phyloP scores from a whole-genome alignment of 2,888 invertebrate genomes.

The Allygus modestus region DNA sequence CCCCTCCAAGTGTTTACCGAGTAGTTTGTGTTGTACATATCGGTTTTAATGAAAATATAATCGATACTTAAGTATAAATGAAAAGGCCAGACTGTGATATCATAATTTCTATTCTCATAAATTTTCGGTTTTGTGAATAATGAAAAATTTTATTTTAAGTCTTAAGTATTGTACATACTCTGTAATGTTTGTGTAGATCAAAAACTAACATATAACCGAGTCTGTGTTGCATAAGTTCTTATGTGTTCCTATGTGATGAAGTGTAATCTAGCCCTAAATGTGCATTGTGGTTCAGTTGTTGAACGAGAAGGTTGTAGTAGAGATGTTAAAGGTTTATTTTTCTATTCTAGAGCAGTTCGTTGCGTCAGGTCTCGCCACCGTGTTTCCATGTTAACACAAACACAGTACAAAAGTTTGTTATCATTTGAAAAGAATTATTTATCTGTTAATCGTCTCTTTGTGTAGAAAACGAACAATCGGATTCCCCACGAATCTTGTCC shows the following conservation, averaged over 20 bases:
- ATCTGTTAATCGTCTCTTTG: slow-evolving; percentile 42
- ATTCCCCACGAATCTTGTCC: slow-evolving; percentile 19
- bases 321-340: slow-evolving; percentile 59
- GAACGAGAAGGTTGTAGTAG: slow-evolving; percentile 55
- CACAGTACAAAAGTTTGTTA: slow-evolving; percentile 57
- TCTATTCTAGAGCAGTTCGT: slow-evolving; percentile 49
- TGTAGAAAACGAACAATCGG: slow-evolving; percentile 30
- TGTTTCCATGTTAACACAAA: slow-evolving; percentile 51
- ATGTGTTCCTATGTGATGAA: slow-evolving; percentile 53
- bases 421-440: slow-evolving; percentile 49
- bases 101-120: slow-evolving; percentile 56
- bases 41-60: slow-evolving; percentile 55
- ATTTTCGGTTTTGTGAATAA: slow-evolving; percentile 54
- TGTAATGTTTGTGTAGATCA: slow-evolving; percentile 54
- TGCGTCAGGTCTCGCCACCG: background rate
- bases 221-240: slow-evolving; percentile 45
- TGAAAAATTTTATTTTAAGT: slow-evolving; percentile 49
- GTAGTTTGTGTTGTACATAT: slow-evolving; percentile 56
- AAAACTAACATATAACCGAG: slow-evolving; percentile 43
- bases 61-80: slow-evolving; percentile 54
- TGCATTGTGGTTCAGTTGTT: background rate
- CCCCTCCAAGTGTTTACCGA: slow-evolving; percentile 10
- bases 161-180: slow-evolving; percentile 56
- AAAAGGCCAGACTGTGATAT: slow-evolving; percentile 56
- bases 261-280: slow-evolving; percentile 59